Base-by-base conservation (phyloP, 2,797 vertebrate genomes). In the Aplochiton taeniatus region DNA sequence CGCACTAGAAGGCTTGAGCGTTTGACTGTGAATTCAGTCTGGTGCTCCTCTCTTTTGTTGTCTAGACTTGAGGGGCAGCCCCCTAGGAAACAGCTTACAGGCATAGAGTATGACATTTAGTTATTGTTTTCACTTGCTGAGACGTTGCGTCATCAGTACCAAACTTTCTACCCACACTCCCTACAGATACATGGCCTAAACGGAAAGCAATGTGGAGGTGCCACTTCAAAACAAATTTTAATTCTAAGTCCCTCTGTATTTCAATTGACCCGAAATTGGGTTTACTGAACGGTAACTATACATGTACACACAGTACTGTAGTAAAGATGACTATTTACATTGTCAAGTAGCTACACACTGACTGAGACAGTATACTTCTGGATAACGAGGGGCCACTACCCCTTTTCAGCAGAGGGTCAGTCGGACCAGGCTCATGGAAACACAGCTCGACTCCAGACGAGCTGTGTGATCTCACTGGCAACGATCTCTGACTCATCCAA, bases 91-190 rank as follows among this genome's bases (percentile, higher is more conserved):
- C 61, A 55, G 48, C 50, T 43, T 13, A 43, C n/a, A 76, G 67
- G 73, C 56, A 57, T 63, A 62, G 56, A 74, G 76, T 31, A 19
- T 73, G 61, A 71, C 77, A 72, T 70, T 81, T 56, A 78, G 76
- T 68, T 77, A 74, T 83, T 88, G 65, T 84, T 84, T 83, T 83
- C 66, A 72, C 70, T 72, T 81, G 78, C 71, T 78, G 52, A 86
- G 81, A 83, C 77, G 65, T 85, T 72, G 85, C 76, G 71, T 87
- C 80, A 87, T 64, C 78, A 59, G 73, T 62, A 61, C 63, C 73
- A 58, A 63, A 77, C 71, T 12, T 68, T 75, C 57, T 57, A 68
- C 1, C 1, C 56, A 46, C 51, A 74, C 50, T 50, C 45, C 51
- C 8, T 4, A 54, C 53, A 41, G 54, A 52, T 56, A 72, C 18